Conservation (phyloP, 2,888 invertebrate genomes). For the Tachina lurida region DNA sequence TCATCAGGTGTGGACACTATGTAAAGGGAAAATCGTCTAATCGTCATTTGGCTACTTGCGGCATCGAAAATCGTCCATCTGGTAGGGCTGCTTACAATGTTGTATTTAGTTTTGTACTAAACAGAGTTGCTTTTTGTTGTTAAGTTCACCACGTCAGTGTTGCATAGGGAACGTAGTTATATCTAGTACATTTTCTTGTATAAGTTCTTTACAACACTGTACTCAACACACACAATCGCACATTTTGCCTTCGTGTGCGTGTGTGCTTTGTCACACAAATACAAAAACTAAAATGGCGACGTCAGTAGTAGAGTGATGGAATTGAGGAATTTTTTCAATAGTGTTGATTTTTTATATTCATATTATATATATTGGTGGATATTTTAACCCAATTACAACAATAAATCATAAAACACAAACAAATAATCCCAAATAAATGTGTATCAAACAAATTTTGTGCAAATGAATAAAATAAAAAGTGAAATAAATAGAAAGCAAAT, state of each 20-base stretch:
- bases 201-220: conserved; percentile 43
- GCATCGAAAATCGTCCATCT: too few species aligned
- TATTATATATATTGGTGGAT: conserved; percentile 72
- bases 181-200: not conserved
- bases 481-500: conserved; percentile 63
- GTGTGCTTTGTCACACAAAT: conserved; percentile 63
- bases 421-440: conserved; percentile 61
- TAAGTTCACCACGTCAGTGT: conserved; percentile 22
- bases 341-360: conserved; percentile 72
- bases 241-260: conserved; percentile 66
- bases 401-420: conserved; percentile 69
- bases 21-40: too few species aligned
- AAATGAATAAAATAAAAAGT: conserved; percentile 65
- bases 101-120: conserved; percentile 24
- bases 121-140: conserved; percentile 13
- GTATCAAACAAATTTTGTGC: conserved; percentile 61
- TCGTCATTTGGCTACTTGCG: too few species aligned
- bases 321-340: conserved; percentile 72
- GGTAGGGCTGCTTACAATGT: not conserved
- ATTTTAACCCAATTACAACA: conserved; percentile 72
- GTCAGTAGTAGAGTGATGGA: conserved; percentile 72
- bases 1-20: too few species aligned
- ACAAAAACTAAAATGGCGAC: conserved; percentile 72
- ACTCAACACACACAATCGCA: conserved; percentile 56
- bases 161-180: not conserved